phyloP scores from a whole-genome alignment of 2,113 vertebrate genomes.

The Phalacrocorax brasilianus region DNA sequence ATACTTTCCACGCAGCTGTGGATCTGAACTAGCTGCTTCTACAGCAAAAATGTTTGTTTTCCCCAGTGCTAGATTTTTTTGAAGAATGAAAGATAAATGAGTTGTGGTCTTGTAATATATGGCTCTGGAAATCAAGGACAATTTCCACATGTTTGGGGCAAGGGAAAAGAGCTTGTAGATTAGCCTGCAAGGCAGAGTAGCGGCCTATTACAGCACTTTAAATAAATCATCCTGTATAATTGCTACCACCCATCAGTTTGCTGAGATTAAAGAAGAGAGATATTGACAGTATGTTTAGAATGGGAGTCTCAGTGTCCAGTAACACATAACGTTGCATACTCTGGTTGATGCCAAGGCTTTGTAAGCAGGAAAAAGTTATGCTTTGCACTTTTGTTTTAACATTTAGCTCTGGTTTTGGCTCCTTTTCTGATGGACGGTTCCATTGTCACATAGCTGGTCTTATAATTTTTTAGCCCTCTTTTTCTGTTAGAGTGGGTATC shows the following conservation, averaged over 20 bases:
- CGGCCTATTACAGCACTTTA: slow-evolving; percentile 51
- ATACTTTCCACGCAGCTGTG: neutral
- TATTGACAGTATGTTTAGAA: slow-evolving; percentile 59
- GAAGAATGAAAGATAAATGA: neutral
- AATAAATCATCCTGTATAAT: slow-evolving; percentile 63
- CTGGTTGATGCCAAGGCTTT: slow-evolving; percentile 49
- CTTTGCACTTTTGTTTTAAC: neutral
- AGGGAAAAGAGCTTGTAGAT: slow-evolving; percentile 2
- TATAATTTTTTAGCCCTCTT: neutral
- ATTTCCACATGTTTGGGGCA: slow-evolving; percentile 40
- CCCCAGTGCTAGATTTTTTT: neutral
- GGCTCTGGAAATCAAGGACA: neutral
- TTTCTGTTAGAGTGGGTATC: neutral
- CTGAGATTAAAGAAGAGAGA: slow-evolving; percentile 67
- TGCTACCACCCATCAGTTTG: slow-evolving; percentile 66
- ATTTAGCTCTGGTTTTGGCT: slow-evolving; percentile 24
- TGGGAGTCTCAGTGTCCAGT: neutral
- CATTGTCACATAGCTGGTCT: neutral
- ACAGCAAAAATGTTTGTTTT: neutral
- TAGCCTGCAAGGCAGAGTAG: slow-evolving; percentile 42
- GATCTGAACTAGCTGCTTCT: neutral
- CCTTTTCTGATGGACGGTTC: neutral
- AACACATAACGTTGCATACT: neutral
- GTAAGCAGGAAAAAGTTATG: slow-evolving; percentile 1
- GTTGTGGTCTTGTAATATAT: neutral